Conservation (phyloP, 2,113 vertebrate species). For the Shinisaurus crocodilurus region DNA sequence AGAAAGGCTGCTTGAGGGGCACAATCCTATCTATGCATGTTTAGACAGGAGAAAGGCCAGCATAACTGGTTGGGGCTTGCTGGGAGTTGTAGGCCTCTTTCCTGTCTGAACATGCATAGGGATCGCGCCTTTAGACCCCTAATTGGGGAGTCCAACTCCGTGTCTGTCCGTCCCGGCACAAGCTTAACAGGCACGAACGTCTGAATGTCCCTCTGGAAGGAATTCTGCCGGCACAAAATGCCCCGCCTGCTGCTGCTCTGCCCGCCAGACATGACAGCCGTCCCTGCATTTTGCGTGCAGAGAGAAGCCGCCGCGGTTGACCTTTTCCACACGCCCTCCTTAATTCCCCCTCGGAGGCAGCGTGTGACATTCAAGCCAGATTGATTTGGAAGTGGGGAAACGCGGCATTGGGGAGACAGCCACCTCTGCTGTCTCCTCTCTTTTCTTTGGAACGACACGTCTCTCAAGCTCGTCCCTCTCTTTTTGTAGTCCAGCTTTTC, state of each 20-base stretch:
- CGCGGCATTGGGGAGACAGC: background rate
- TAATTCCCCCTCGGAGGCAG: background rate
- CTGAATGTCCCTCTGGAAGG: background rate
- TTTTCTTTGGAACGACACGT: background rate
- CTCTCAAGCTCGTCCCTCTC: background rate
- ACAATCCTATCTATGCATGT: too few species aligned
- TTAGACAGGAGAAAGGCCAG: too few species aligned
- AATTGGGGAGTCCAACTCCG: background rate
- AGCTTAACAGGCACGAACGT: background rate
- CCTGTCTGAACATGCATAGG: too few species aligned
- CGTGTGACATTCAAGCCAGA: background rate
- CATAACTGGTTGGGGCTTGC: too few species aligned
- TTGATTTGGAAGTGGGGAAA: background rate
- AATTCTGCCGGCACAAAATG: background rate
- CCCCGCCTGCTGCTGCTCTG: background rate
- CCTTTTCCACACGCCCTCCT: background rate
- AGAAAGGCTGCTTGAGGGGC: too few species aligned
- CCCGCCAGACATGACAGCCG: rapidly evolving
- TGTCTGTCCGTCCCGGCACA: too few species aligned
- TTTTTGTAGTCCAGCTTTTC: background rate
- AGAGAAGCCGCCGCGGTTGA: background rate
- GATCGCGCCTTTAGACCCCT: too few species aligned
- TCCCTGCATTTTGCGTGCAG: background rate
- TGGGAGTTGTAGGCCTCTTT: too few species aligned
- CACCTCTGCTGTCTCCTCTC: background rate